Base-by-base conservation (phyloP, 2,797 vertebrate genomes). In the Catamblyrhynchus diadema region DNA sequence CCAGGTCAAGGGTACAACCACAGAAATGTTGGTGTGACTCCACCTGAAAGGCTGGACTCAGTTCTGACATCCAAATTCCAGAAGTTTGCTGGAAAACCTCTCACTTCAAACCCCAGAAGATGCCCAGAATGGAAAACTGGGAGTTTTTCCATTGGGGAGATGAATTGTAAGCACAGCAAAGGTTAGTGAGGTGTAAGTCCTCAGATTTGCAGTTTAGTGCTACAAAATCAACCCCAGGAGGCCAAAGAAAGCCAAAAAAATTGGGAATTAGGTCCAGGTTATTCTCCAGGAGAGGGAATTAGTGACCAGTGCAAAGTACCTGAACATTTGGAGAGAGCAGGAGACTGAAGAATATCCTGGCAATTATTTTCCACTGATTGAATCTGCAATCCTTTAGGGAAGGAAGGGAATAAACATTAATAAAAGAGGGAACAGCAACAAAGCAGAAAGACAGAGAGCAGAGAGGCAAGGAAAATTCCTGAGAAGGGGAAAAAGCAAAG, bases 301-400 rank as follows among this genome's bases (percentile, higher is more conserved):
- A 62, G 45, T 6, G 13, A 65, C 37, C 2, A 62, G 39, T 2
- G 69, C 51, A 17, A 87, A 89, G 89, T 94, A 95, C 94, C 95
- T 96, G 79, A 22, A 47, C 9, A 15, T 14, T 18, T 77, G 96
- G 89, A 93, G 95, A 89, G 59, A 96, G 91, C 48, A 96, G 94
- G 44, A 95, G 91, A 18, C 72, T 93, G 95, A 95, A 94, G 91
- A 96, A 73, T 67, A 96, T 95, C 85, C 14, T 94, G 94, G 89
- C 87, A 96, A 96, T 93, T 83, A 94, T 82, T 92, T 91, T 96
- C 93, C 95, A 96, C 28, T 90, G 93, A 91, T 18, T 95, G 85
- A 71, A 94, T 54, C 95, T 94, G 93, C 53, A 91, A 39, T 90
- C 89, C 96, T 96, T 94, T 18, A 70, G 87, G 69, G 84, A 93